These are phyloP conservation scores for Columba guinea DNA, from an alignment of 2,797 vertebrate species.

Conservation along the genomic window DNA sequence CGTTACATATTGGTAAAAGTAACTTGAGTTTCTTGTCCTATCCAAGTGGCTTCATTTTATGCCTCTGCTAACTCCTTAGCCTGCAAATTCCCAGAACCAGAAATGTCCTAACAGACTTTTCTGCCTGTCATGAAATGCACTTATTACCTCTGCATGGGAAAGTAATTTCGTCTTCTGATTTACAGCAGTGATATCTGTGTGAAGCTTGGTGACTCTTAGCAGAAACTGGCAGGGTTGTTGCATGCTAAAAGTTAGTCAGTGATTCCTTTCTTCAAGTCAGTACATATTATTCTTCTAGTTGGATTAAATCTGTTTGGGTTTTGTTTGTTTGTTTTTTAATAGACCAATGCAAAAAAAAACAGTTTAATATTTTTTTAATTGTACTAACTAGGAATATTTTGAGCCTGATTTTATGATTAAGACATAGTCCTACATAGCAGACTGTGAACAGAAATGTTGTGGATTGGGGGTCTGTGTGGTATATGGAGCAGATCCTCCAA, in stretches of 20 bases:
- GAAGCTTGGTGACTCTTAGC: background rate
- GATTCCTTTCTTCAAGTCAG: background rate
- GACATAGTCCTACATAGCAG: background rate
- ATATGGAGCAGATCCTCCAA: background rate
- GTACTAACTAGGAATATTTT: background rate
- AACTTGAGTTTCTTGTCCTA: background rate
- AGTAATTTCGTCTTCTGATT: slow-evolving; percentile 46
- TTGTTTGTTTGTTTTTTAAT: too few relatives aligned
- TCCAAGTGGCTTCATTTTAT: background rate
- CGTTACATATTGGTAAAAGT: background rate
- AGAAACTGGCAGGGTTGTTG: background rate
- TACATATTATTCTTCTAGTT: background rate
- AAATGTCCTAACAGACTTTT: slow-evolving; percentile 30
- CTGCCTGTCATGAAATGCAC: slow-evolving; percentile 13
- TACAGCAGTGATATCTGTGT: slow-evolving; percentile 21
- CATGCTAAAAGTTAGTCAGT: background rate
- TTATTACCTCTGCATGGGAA: slow-evolving; percentile 25
- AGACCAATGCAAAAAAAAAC: background rate
- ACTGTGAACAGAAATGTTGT: background rate
- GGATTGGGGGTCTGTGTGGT: background rate
- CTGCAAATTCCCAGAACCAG: slow-evolving; percentile 14
- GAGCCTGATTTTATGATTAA: background rate
- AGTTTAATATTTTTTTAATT: background rate
- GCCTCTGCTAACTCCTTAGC: slow-evolving; percentile 8
- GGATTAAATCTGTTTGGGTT: background rate